Base-by-base conservation (phyloP, 2,113 vertebrate genomes). In the Lophotis ruficrista region DNA sequence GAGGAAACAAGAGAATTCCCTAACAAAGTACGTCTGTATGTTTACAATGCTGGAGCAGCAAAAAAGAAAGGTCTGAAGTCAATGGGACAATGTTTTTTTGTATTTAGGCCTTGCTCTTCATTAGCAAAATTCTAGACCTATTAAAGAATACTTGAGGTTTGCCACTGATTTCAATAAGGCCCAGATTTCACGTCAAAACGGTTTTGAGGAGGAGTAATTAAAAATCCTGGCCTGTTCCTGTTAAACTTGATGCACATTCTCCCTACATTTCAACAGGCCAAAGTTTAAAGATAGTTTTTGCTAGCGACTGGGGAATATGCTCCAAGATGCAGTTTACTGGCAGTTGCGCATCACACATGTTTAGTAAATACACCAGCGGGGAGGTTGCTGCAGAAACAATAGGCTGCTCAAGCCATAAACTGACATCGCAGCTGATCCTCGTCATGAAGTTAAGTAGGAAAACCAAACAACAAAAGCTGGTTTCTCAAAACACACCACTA, bases 301-400 rank as follows among this genome's bases (percentile, higher is more conserved):
- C 70, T 62, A n/a, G 81, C 50, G 27, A 25, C 50, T 12, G 50
- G 89, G 89, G 81, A 93, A 82, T 38, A 69, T 2, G 35, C 50
- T 84, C 70, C 82, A 72, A 90, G 61, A 94, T 78, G 77, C 73
- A 91, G 91, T 82, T 91, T 94, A 79, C 66, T 94, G 96, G 96
- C 91, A 89, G 92, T 82, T 72, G 90, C 89, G 76, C 86, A 94
- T 71, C 91, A 84, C 95, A 94, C 87, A 90, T 96, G 94, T 91
- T 96, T 95, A 96, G 96, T 94, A 96, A 95, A 97, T 89, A 95
- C 56, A 95, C 69, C 95, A 96, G 86, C 81, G 68, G 94, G 94
- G 94, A 94, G 87, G 87, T 84, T 94, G 77, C 91, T 94, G 81
- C 77, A 87, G 73, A 94, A 96, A 96, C 95, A 96, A 96, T 93